These are phyloP conservation scores for Lamellibrachia satsuma DNA, from an alignment of 2,888 invertebrate species.

Conservation along the genomic window DNA sequence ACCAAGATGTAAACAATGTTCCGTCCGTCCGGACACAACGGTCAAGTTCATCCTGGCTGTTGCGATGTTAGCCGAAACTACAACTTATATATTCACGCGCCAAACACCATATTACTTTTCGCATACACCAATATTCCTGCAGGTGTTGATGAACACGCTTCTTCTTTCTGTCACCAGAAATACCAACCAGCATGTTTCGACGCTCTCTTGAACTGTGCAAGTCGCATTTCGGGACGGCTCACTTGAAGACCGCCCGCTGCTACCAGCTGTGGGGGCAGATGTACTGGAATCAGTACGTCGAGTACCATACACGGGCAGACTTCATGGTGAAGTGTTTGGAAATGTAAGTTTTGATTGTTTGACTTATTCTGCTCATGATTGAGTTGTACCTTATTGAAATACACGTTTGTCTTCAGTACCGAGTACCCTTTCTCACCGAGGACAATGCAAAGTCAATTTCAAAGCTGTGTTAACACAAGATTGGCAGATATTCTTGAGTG, in stretches of 20 bases:
- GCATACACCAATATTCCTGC: no score
- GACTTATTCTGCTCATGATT: no score
- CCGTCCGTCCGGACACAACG: not conserved
- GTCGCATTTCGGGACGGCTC: conserved; percentile 42
- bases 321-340: not conserved
- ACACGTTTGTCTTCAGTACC: no score
- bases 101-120: not conserved
- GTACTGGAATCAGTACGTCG: conserved; percentile 43
- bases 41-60: not conserved
- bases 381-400: no score
- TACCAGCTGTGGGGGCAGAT: conserved; percentile 48
- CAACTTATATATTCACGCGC: not conserved
- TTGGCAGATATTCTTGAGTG: no score
- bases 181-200: conserved; percentile 41
- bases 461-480: no score
- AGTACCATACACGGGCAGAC: not conserved
- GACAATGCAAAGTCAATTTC: no score
- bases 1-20: not conserved
- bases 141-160: not conserved
- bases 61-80: not conserved
- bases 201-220: conserved; percentile 43
- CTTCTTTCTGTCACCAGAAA: conserved; percentile 33
- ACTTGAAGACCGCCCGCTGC: conserved; percentile 45
- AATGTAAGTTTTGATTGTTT: no score
- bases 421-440: no score